These are phyloP conservation scores for Cosmorhoe ocellata DNA, from an alignment of 2,888 invertebrate species.

Conservation along the genomic window DNA sequence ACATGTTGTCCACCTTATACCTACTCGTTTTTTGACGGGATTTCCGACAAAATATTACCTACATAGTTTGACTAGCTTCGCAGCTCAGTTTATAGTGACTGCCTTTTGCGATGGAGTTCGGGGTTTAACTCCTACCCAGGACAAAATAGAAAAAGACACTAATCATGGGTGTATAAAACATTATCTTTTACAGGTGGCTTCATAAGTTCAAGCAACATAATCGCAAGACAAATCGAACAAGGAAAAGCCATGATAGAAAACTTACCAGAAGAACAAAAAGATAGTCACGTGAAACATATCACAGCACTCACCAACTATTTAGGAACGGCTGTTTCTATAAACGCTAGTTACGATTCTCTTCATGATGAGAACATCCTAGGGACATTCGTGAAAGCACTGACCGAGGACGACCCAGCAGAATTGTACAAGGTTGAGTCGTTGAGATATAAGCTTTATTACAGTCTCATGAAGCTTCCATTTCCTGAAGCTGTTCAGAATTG, in stretches of 20 bases:
- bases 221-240: slow-evolving; percentile 83
- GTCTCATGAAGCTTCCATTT: slow-evolving; percentile 81
- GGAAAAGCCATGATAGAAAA: slow-evolving; percentile 85
- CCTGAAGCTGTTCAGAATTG: slow-evolving; percentile 82
- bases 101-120: no score
- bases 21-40: no score
- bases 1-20: no score
- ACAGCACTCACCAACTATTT: slow-evolving; percentile 84
- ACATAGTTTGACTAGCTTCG: no score
- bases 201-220: slow-evolving; percentile 85
- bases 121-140: no score
- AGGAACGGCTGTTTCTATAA: slow-evolving; percentile 58
- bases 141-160: no score
- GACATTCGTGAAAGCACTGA: slow-evolving; percentile 84
- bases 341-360: slow-evolving; percentile 69
- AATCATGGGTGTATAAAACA: no score
- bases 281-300: slow-evolving; percentile 86
- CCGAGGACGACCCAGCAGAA: slow-evolving; percentile 81
- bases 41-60: no score
- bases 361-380: slow-evolving; percentile 81
- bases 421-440: slow-evolving; percentile 87
- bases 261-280: slow-evolving; percentile 84
- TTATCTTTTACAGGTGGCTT: slow-evolving; percentile 91
- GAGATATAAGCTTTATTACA: slow-evolving; percentile 85
- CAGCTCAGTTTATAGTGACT: no score